Conservation (phyloP, 2,113 vertebrate species). For the Calyptomena viridis region DNA sequence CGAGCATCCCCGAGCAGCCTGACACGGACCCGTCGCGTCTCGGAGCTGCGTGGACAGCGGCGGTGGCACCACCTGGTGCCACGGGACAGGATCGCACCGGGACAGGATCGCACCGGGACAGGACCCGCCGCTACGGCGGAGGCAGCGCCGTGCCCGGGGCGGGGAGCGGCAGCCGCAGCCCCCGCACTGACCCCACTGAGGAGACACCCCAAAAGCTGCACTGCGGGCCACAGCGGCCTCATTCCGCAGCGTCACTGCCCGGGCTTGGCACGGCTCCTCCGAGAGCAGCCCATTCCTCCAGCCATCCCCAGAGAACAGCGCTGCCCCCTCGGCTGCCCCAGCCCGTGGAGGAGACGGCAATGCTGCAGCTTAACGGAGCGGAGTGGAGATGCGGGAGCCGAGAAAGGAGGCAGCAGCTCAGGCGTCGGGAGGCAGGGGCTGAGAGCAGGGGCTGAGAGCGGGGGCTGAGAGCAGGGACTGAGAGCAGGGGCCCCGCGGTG, state of each 20-base stretch:
- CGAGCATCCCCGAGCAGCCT: accelerated
- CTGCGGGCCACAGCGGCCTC: accelerated
- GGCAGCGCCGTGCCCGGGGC: accelerated
- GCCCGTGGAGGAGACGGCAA: accelerated
- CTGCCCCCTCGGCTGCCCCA: neutral
- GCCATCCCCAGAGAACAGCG: accelerated
- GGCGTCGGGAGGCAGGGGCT: too few species aligned
- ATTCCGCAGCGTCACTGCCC: accelerated
- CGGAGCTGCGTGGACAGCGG: accelerated
- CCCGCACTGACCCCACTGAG: accelerated
- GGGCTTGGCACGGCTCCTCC: accelerated
- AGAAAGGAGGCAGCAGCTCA: neutral
- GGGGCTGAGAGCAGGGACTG: neutral
- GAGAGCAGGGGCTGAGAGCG: accelerated
- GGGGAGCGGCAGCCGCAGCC: neutral
- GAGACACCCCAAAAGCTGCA: accelerated
- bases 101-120: neutral
- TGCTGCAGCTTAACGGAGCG: accelerated
- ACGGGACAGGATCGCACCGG: neutral
- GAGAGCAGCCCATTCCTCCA: accelerated
- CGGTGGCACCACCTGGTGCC: neutral
- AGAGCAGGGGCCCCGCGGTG: accelerated
- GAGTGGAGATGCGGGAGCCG: accelerated
- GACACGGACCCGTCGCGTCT: accelerated
- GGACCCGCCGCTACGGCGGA: accelerated